Base-by-base conservation (phyloP, 1,140 invertebrate species). In the Bombus difficillimus region DNA sequence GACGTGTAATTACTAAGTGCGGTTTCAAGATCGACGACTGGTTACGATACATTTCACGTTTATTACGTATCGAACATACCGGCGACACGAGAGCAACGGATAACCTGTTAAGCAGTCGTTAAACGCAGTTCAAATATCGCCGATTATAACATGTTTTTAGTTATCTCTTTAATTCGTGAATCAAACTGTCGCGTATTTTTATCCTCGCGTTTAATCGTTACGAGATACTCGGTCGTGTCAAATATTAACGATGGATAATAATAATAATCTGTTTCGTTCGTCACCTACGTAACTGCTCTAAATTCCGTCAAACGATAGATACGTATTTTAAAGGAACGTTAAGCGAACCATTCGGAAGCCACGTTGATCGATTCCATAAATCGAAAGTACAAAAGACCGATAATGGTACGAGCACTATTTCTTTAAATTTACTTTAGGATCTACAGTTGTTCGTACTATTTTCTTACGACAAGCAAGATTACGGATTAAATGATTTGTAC, bases 1-100 rank as follows among this genome's bases (percentile, higher is more conserved):
- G 62, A 32, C 69, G 53, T 43, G 69, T 74, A 81, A 81, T 81
- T 62, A 62, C 43, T 62, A 81, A 81, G 28, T 41, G 68, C 47
- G 80, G 69, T 72, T 72, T 73, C 37, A 41, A 62, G 37, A 81
- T 59, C 53, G 37, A 43, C 47, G 28, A 59, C 28, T 53, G 62
- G 68, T 39, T 53, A 72, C 66, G 34, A 81, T 62, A 62, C 37
- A 37, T 72, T 80, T 43, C 69, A 34, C 37, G 43, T 81, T 81
- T 81, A 81, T 72, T 81, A 34, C 34, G 18, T 64, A 41, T 59
- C 43, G 34, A 59, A 37, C 53, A n/a, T 76, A 6, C 1, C 32
- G 34, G 6, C 6, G 74, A 37, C 39, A 59, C 32, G 32, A 37
- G 13, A 39, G 28, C 34, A 4, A 8, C 12, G 74, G 34, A 57